phyloP scores from a whole-genome alignment of 2,797 vertebrate species.

The Pterois miles region DNA sequence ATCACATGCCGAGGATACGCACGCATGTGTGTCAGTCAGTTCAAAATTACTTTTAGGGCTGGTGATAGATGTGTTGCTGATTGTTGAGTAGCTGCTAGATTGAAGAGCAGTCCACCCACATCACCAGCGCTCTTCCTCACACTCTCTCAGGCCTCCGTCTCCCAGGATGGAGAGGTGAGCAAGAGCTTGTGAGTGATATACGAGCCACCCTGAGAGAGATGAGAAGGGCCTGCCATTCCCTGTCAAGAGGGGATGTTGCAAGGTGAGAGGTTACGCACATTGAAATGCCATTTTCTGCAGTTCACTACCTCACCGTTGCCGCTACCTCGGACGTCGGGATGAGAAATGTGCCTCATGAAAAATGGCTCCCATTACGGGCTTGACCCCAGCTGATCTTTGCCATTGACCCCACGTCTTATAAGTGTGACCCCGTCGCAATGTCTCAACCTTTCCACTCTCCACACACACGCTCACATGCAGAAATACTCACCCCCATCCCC shows the following conservation, averaged over 20 bases:
- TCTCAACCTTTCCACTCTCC: conserved; percentile 44
- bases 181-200: conserved; percentile 71
- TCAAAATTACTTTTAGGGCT: conserved; percentile 62
- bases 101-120: conserved; percentile 61
- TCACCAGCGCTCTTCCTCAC: conserved; percentile 46
- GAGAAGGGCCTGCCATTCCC: conserved; percentile 76
- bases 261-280: conserved; percentile 75
- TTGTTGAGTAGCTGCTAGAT: conserved; percentile 70
- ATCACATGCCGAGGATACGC: conserved; percentile 22
- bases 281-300: conserved; percentile 74
- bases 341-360: conserved; percentile 73
- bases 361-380: conserved; percentile 76
- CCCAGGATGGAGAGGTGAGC: conserved; percentile 56
- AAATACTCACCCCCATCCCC: conserved; percentile 3
- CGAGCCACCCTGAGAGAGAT: conserved; percentile 68
- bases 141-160: conserved; percentile 45
- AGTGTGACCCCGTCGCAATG: conserved; percentile 38
- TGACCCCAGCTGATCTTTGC: conserved; percentile 68
- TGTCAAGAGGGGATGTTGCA: conserved; percentile 58
- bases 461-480: conserved; percentile 3
- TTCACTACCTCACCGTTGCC: conserved; percentile 58
- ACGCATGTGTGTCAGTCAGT: conserved; percentile 49
- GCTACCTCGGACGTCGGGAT: conserved; percentile 10
- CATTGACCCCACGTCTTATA: conserved; percentile 66
- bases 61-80: conserved; percentile 69